Evolutionary conservation across 2,113 vertebrate species (phyloP), one percentile per base, ranked within the genome.

Genomic region (Ibidorhyncha struthersii): DNA sequence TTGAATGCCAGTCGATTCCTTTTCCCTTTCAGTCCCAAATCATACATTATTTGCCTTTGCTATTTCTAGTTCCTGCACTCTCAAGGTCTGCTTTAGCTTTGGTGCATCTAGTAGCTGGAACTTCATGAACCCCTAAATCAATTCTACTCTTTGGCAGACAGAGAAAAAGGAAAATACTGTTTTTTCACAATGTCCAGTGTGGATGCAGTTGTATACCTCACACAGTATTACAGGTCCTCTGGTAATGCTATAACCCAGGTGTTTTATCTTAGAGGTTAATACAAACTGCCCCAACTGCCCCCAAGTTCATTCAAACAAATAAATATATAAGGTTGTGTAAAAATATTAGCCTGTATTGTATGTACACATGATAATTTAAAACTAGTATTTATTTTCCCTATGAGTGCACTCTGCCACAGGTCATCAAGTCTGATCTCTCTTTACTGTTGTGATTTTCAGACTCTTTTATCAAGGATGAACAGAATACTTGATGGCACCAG

Each of bases 191-290:
- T 32, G 27, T 53, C 23, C 27, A 21, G 5, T 45, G 22, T 62
- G 25, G 16, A 22, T 8, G 4, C 8, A 7, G 2, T 12, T 59
- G 45, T 55, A 65, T 12, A 30, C 3, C 21, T 69, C 0, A 0
- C 17, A 14, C 5, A 62, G 1, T 12, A 10, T 9, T 86, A 23
- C 25, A 77, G 38, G 10, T 70, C 26, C 26, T 84, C 19, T 73
- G 67, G 30, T 14, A 74, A 8, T 52, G 41, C 4, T 53, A 79
- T 53, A 79, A 50, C 4, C 2, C 20, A n/a, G 26, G 5, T 72
- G 8, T 38, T 74, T 74, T 70, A 36, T 23, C 18, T 77, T 20
- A 7, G 8, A 43, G 18, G 23, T 15, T 38, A 21, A 67, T 19
- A 45, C 29, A 21, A 71, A 22, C 30, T 71, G 14, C 9, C 29